phyloP scores from a whole-genome alignment of 2,888 invertebrate genomes.

The Podabrus alpinus region DNA sequence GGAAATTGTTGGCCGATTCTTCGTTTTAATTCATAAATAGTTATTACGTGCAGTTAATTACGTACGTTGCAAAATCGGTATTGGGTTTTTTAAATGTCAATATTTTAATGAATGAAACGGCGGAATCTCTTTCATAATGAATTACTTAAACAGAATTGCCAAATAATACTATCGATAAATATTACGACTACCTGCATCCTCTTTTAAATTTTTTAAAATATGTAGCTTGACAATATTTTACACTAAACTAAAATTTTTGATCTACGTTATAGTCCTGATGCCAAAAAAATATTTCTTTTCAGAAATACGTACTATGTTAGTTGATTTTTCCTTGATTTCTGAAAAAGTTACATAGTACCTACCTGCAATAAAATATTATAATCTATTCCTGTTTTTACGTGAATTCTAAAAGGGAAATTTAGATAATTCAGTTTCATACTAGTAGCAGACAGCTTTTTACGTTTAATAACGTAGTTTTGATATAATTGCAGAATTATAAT shows the following conservation, averaged over 20 bases:
- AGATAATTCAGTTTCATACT: too few species aligned
- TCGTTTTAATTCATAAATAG: neutral
- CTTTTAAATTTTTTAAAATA: neutral
- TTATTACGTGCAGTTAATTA: neutral
- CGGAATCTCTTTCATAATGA: neutral
- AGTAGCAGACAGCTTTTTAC: too few species aligned
- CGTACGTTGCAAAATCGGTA: neutral
- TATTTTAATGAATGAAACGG: neutral
- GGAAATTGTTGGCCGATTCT: neutral
- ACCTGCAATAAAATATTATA: too few species aligned
- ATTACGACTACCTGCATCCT: neutral
- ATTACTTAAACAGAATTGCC: neutral
- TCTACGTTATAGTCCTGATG: too few species aligned
- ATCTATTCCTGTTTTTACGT: too few species aligned
- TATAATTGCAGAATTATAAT: neutral
- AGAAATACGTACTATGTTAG: too few species aligned
- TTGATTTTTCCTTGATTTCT: too few species aligned
- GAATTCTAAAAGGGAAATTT: neutral
- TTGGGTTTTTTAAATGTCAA: neutral
- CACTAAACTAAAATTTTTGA: neutral
- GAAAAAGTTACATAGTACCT: too few species aligned
- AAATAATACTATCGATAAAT: neutral
- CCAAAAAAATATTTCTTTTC: too few species aligned
- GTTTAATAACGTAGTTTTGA: too few species aligned
- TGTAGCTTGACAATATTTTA: neutral